Evolutionary conservation across 2,888 invertebrate genomes (phyloP), one percentile per base, ranked within the genome.

Genomic region (Drosophila kambysellisi): DNA sequence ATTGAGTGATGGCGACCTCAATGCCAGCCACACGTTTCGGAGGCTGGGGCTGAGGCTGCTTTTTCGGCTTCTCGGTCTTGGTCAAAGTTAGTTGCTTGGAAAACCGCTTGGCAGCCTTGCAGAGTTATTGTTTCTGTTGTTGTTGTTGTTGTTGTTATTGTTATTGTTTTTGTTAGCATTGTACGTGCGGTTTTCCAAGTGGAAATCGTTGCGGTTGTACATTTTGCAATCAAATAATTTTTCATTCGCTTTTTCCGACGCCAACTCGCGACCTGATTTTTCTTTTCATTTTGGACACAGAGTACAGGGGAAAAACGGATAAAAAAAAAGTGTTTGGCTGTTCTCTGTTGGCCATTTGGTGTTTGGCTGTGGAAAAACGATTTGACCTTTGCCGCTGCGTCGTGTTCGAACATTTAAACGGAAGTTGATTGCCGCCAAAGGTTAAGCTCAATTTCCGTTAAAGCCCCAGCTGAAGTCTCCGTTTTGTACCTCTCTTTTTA

Each of bases 341-440:
- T 48, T 58, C 57, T 70, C 53, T 37, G 62, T 67, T 74, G 46
- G 66, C 74, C 74, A 71, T 72, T 72, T 71, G 63, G 66, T 70
- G 79, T 80, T 74, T 64, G 62, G 52, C 79, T 74, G 71, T 70
- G 73, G 72, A 75, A 83, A 88, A 89, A 89, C 82, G 87, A 89
- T 88, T 88, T 89, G 80, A 87, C 87, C 81, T 90, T 88, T 90
- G 81, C 72, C 63, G 81, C 74, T 74, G 74, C 76, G 70, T 90
- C 90, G 87, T 89, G 89, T 83, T 89, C 83, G 84, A 89, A 89
- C 90, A 89, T 89, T 89, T 89, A 90, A 88, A 90, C 91, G 88
- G 88, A 90, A 89, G 91, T 89, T 85, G 85, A 83, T 88, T 82
- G 81, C 87, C 90, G 85, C 79, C 88, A 90, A 83, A 90, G 87